Base-by-base conservation (phyloP, 1,140 invertebrate genomes). In the Paracyclopina nana region DNA sequence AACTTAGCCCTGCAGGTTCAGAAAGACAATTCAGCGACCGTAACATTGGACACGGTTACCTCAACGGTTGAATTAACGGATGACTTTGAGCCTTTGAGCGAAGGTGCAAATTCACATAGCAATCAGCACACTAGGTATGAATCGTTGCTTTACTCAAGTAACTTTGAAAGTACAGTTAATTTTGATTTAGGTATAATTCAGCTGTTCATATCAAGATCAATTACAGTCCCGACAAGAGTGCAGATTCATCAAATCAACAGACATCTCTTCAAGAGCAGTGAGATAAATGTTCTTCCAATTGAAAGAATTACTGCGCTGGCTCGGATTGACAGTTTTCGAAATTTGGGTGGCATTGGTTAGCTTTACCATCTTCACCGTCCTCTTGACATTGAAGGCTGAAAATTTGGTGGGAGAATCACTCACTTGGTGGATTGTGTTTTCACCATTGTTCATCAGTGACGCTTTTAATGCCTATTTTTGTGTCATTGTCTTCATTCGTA, bases 391-490 rank as follows among this genome's bases (percentile, higher is more conserved):
- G 9, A 70, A 72, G 55, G 44, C 65, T 16, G 70, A 70, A 54
- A 53, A 46, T 6, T 45, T 54, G 9, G 34, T 58, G 14, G 41
- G 46, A 8, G 18, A 52, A 1, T 51, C 55, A 77, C 77, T 61
- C 11, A 60, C 61, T 4, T 71, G 70, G 69, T 90, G 84, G 78
- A 72, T 75, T 45, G 76, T 88, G 24, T 91, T 94, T 65, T 75
- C 79, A 4, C 87, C 88, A 0, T 65, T 94, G 22, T 96, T 91
- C 68, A 73, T 84, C 18, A 80, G 80, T 55, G 86, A 95, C 70
- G 83, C 80, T 30, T 69, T 91, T 38, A 88, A 87, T 66, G 78
- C 80, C 12, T 95, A 96, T 65, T 92, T 95, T 63, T 86, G 84
- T 61, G 76, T 82, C 12, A 94, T 94, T 58, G 80, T 94, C 38